Conservation (phyloP, 2,113 vertebrate species). For the Triplophysa rosa region DNA sequence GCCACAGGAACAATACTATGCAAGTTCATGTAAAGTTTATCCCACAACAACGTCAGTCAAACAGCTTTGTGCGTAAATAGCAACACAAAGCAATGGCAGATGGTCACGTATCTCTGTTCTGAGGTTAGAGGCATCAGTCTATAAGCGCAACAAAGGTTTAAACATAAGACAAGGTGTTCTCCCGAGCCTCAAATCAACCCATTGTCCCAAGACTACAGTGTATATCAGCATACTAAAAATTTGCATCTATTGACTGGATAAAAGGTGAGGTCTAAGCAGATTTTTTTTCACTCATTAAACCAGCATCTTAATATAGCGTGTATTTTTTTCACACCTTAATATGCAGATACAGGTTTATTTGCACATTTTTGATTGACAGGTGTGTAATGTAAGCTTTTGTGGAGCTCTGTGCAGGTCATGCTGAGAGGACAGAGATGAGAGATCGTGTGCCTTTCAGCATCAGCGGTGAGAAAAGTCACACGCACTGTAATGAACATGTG, state of each 20-base stretch:
- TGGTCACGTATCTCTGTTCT: conserved; percentile 64
- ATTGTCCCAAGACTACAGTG: conserved; percentile 5
- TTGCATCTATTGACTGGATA: not conserved
- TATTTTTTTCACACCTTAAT: not conserved
- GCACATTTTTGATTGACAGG: too few relatives aligned
- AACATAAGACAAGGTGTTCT: conserved; percentile 34
- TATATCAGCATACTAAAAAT: conserved; percentile 1
- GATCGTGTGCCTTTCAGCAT: not conserved
- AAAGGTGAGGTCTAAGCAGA: not conserved
- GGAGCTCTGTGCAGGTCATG: too few relatives aligned
- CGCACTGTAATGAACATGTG: conserved; percentile 55
- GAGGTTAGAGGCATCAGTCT: conserved; percentile 59
- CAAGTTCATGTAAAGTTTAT: not conserved
- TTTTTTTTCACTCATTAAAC: not conserved
- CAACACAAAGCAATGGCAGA: conserved; percentile 55
- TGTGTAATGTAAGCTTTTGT: too few relatives aligned
- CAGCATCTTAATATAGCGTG: not conserved
- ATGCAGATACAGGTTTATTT: not conserved
- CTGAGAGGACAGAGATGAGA: conserved; percentile 23
- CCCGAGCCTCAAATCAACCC: conserved; percentile 35
- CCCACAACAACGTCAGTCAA: not conserved
- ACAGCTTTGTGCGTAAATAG: not conserved
- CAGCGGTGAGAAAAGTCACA: conserved; percentile 18
- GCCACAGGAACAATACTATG: not conserved
- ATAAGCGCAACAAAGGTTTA: conserved; percentile 33